Base-by-base conservation (phyloP, 2,888 invertebrate genomes). In the Dilophus febrilis region DNA sequence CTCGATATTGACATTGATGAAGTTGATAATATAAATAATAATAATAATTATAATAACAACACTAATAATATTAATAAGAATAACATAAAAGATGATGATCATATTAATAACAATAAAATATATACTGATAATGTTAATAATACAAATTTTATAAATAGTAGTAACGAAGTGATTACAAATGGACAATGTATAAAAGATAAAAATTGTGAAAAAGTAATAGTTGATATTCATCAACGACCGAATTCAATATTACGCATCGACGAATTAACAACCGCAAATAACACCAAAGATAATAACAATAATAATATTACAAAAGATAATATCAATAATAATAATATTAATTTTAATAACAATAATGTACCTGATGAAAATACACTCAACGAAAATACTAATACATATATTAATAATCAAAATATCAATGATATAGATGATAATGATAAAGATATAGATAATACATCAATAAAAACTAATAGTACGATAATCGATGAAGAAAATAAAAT, bases 211-310 rank as follows among this genome's bases (percentile, higher is more conserved):
- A 7, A 40, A 14, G 38, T 43, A 12, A 26, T 27, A 3, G 43
- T 43, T 8, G 43, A 43, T 32, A 40, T 43, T 5, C 43, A 43
- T 36, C 43, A 43, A 27, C 35, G 19, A 22, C 38, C 40, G 31
- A 33, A 39, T 29, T 40, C 33, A 11, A 38, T 34, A 28, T 19
- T 38, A 16, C 31, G 26, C 10, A 10, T 35, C 22, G 37, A 29
- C 13, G 19, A 39, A 8, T 34, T 31, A 18, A 26, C 7, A 26
- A 22, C n/a, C 5, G 17, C 27, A 3, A 31, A 26, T 13, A 6
- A 19, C 11, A 29, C 40, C 37, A 40, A 40, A 40, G 34, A 42
- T 29, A 37, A 32, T 17, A 16, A 16, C 7, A 27, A 11, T 11
- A 27, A 27, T 27, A 8, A 27, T 11, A 8, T 8, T 11, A 6